A percentile compares a stretch with the other conserved stretches of the same genome.
Evolutionary conservation across 1,140 invertebrate genomes (phyloP).

Genomic region (Hyphantria cunea): DNA sequence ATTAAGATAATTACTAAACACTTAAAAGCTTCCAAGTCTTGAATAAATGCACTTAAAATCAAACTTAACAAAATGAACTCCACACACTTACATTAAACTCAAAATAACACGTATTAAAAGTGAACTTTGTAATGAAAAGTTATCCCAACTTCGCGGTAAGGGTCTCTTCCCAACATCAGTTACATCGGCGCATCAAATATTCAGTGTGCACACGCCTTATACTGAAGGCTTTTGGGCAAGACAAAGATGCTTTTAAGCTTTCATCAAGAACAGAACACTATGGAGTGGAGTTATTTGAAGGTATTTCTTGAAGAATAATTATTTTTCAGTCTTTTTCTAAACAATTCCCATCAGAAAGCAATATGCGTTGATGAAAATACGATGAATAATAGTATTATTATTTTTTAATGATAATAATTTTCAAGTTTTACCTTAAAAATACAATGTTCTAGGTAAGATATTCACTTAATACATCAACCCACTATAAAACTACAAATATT

Average conservation of each 20-base stretch:
- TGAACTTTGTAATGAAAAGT: conserved; percentile 42
- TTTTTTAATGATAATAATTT: too few relatives aligned
- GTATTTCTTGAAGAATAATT: too few relatives aligned
- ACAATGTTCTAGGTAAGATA: too few relatives aligned
- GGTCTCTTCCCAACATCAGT: conserved; percentile 24
- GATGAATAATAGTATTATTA: too few relatives aligned
- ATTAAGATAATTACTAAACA: neutral
- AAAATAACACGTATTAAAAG: conserved; percentile 22
- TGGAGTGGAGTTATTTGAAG: conserved; percentile 9
- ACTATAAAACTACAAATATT: neutral
- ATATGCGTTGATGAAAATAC: too few relatives aligned
- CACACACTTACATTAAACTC: neutral
- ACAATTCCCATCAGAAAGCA: too few relatives aligned
- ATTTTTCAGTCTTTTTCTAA: too few relatives aligned
- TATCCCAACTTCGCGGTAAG: conserved; percentile 8
- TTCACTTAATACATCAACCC: neutral
- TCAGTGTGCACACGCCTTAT: conserved; percentile 60
- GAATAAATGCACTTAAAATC: conserved; percentile 14
- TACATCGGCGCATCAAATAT: conserved; percentile 55
- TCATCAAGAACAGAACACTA: conserved; percentile 34
- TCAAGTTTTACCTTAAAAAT: too few relatives aligned
- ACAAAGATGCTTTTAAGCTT: conserved; percentile 74
- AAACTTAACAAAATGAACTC: conserved; percentile 14
- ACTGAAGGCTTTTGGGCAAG: conserved; percentile 50
- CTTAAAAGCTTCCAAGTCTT: neutral